Percentiles rank a stretch among this genome's conserved stretches.
phyloP scores from a whole-genome alignment of 2,888 invertebrate genomes.

The Mesochorus sp. region DNA sequence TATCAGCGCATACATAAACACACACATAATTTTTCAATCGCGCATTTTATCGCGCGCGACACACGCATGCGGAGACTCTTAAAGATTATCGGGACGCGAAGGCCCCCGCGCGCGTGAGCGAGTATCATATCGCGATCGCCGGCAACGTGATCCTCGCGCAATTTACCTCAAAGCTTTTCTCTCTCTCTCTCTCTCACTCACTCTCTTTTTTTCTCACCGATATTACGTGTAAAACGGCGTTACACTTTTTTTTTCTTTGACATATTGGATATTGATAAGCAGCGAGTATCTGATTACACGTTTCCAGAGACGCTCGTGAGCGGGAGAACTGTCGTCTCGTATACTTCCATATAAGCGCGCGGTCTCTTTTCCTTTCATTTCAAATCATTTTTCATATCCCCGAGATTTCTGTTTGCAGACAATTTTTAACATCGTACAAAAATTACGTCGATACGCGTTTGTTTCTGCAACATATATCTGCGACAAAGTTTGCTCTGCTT shows the following conservation, averaged over 20 bases:
- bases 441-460: no score
- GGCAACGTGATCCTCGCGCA: conserved; percentile 2
- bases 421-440: no score
- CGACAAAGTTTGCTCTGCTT: no score
- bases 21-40: conserved; percentile 20
- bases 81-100: conserved; percentile 35
- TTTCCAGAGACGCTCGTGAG: not conserved
- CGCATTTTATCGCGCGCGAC: conserved; percentile 39
- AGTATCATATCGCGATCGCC: conserved; percentile 7
- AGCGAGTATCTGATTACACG: conserved; percentile 1
- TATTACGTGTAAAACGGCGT: not conserved
- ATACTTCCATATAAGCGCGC: no score
- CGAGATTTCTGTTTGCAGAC: no score
- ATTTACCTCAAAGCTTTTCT: not conserved
- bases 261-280: conserved; percentile 10
- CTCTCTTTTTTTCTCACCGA: not conserved
- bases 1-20: conserved; percentile 1
- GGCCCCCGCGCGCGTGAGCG: not conserved
- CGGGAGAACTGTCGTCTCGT: no score
- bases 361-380: no score
- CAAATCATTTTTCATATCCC: no score
- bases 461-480: no score
- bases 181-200: not conserved
- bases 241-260: not conserved
- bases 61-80: not conserved